phyloP scores from a whole-genome alignment of 2,113 vertebrate species.

The Aegotheles bennettii region DNA sequence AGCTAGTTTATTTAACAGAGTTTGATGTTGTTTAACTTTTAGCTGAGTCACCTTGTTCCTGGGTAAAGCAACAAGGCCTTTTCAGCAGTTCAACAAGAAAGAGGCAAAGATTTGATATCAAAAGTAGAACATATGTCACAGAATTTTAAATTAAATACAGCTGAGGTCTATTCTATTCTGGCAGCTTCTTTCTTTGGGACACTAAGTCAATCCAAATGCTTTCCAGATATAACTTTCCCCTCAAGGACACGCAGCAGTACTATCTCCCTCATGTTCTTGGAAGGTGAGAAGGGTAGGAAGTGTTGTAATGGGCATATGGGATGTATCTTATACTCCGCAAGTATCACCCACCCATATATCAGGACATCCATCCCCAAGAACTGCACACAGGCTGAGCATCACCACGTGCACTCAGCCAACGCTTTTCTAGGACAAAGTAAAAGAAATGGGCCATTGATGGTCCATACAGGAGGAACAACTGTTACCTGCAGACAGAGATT shows the following conservation, averaged over 20 bases:
- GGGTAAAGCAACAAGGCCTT: conserved; percentile 34
- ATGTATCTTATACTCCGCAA: background rate
- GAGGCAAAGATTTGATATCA: background rate
- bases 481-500: background rate
- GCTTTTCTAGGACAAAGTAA: background rate
- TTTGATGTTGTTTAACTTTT: conserved; percentile 52
- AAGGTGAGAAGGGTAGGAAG: background rate
- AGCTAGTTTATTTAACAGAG: conserved; percentile 37
- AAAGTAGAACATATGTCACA: conserved; percentile 19
- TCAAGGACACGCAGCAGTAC: background rate
- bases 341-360: background rate
- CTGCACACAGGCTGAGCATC: background rate
- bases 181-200: conserved; percentile 17
- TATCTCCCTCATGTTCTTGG: background rate
- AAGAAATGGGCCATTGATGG: background rate
- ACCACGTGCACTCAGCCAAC: background rate
- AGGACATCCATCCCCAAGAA: background rate
- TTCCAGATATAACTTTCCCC: background rate
- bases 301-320: background rate
- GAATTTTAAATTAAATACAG: conserved; percentile 20
- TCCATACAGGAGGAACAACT: background rate
- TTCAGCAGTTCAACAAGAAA: conserved; percentile 29
- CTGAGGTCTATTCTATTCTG: background rate
- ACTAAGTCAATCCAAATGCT: conserved; percentile 16
- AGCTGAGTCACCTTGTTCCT: conserved; percentile 46